Conservation (phyloP, 2,797 vertebrate species). For the Todus mexicanus region DNA sequence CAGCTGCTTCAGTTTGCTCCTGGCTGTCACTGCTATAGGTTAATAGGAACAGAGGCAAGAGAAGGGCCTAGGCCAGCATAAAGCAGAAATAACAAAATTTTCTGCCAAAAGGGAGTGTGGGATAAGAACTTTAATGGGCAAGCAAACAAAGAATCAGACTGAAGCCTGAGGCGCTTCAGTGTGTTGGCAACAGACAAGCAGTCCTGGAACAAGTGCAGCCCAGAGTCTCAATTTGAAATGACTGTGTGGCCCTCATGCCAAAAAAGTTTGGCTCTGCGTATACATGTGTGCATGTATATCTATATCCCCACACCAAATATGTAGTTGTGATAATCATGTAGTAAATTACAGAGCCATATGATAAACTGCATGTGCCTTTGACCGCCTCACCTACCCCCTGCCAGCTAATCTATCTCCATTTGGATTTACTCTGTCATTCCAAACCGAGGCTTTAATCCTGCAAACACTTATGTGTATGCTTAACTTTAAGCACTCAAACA, state of each 20-base stretch:
- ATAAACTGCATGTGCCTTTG: constrained; percentile 64
- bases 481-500: constrained; percentile 40
- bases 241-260: constrained; percentile 40
- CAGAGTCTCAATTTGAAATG: constrained; percentile 56
- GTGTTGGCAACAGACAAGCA: constrained; percentile 36
- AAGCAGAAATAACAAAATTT: constrained; percentile 43
- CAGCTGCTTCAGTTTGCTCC: constrained; percentile 66
- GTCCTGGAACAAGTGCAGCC: constrained; percentile 46
- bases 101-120: constrained; percentile 46
- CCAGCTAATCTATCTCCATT: constrained; percentile 64
- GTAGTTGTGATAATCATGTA: constrained; percentile 63
- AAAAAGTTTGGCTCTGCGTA: constrained; percentile 38
- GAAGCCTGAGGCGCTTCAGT: constrained; percentile 53
- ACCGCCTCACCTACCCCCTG: constrained; percentile 54
- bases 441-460: constrained; percentile 41
- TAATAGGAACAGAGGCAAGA: constrained; percentile 50
- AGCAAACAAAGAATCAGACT: constrained; percentile 45
- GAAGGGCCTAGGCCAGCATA: constrained; percentile 45
- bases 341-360: constrained; percentile 65
- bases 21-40: constrained; percentile 32
- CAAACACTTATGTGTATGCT: constrained; percentile 51
- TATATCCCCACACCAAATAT: constrained; percentile 69
- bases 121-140: constrained; percentile 67
- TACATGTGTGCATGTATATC: constrained; percentile 23
- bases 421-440: constrained; percentile 45